Evolutionary conservation across 2,888 invertebrate genomes (phyloP).

Genomic region (Cryptocheilus praepositus): DNA sequence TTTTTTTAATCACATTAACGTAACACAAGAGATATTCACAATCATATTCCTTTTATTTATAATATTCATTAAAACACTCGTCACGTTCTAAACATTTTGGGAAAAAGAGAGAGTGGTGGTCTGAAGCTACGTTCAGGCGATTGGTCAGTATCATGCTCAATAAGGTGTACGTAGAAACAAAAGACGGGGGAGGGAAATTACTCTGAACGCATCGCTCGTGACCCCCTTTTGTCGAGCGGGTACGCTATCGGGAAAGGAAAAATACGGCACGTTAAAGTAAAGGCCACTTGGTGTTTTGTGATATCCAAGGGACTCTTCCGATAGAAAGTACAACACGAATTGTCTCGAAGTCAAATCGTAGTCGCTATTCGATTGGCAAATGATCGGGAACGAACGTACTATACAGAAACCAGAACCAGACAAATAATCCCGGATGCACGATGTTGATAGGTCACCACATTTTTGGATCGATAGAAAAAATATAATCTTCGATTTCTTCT

Average conservation of each 20-base stretch:
- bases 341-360: background rate
- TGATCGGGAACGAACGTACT: background rate
- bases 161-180: slow-evolving; percentile 45
- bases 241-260: slow-evolving; percentile 5
- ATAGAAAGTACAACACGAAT: slow-evolving; percentile 27
- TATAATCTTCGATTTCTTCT: slow-evolving; percentile 72
- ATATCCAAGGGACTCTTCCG: slow-evolving; percentile 61
- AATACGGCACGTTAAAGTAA: background rate
- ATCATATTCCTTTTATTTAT: slow-evolving; percentile 80
- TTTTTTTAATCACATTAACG: slow-evolving; percentile 78
- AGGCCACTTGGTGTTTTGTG: slow-evolving; percentile 60
- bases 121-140: slow-evolving; percentile 70
- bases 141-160: slow-evolving; percentile 71
- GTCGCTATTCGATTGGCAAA: background rate
- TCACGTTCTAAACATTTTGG: slow-evolving; percentile 68
- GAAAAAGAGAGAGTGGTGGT: slow-evolving; percentile 68
- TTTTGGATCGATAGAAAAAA: slow-evolving; percentile 74
- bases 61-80: slow-evolving; percentile 77
- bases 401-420: slow-evolving; percentile 25
- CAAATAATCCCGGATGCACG: slow-evolving; percentile 62
- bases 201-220: slow-evolving; percentile 24
- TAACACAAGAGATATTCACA: slow-evolving; percentile 82
- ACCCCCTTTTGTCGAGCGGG: slow-evolving; percentile 8
- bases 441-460: slow-evolving; percentile 71
- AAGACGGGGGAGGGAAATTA: slow-evolving; percentile 24